A percentile compares a stretch with the other conserved stretches of the same genome.
Conservation (phyloP, 2,797 vertebrate genomes). For the Geotrypetes seraphini region DNA sequence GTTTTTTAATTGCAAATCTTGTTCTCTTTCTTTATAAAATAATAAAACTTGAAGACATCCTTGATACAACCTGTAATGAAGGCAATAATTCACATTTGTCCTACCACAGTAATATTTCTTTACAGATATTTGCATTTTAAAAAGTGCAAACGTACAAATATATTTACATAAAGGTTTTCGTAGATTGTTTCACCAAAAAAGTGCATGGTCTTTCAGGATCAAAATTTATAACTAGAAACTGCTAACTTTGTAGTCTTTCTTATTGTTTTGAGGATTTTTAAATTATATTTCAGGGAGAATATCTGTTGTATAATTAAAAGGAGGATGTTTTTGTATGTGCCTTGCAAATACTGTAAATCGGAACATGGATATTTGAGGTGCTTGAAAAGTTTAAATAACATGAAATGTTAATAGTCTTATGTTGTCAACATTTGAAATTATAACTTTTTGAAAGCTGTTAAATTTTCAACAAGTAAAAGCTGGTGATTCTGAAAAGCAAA, state of each 20-base stretch:
- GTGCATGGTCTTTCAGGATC: slow-evolving; percentile 44
- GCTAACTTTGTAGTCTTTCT: slow-evolving; percentile 59
- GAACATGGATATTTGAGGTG: slow-evolving; percentile 38
- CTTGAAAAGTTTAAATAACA: slow-evolving; percentile 31
- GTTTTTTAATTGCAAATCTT: slow-evolving; percentile 9
- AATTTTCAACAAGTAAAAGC: slow-evolving; percentile 42
- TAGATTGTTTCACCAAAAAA: slow-evolving; percentile 41
- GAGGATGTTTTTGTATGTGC: slow-evolving; percentile 59
- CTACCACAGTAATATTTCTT: slow-evolving; percentile 20
- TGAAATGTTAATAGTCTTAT: slow-evolving; percentile 28
- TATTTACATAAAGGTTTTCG: slow-evolving; percentile 35
- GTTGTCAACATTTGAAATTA: slow-evolving; percentile 39
- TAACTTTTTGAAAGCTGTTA: slow-evolving; percentile 34
- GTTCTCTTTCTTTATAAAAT: slow-evolving; percentile 17
- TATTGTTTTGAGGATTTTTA: slow-evolving; percentile 46
- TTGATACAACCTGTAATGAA: slow-evolving; percentile 33
- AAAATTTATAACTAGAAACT: slow-evolving; percentile 45
- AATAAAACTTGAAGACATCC: slow-evolving; percentile 18
- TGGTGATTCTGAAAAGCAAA: slow-evolving; percentile 28
- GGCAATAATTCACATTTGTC: slow-evolving; percentile 43
- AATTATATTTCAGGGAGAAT: slow-evolving; percentile 59
- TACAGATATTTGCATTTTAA: slow-evolving; percentile 25
- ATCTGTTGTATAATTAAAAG: slow-evolving; percentile 47
- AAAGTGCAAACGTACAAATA: slow-evolving; percentile 31
- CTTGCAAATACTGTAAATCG: slow-evolving; percentile 60